Evolutionary conservation across 2,113 vertebrate genomes (phyloP), one percentile per base, ranked within the genome.

Genomic region (Protobothrops mucrosquamatus): DNA sequence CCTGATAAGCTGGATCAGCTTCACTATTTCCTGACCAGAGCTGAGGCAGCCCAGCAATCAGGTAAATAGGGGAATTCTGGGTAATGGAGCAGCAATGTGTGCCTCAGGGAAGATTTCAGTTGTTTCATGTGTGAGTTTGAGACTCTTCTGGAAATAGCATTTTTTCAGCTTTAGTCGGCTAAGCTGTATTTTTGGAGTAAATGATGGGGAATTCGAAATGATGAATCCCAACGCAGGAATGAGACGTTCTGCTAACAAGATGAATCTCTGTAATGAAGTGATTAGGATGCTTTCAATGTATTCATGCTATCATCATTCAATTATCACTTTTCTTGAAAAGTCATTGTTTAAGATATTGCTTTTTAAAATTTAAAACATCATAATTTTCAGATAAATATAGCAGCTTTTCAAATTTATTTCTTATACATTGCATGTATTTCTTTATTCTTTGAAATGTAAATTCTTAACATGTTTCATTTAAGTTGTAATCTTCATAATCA

Each of bases 1-100:
- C 97, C 97, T 39, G 97, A 98, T 95, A 98, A 98, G 96, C 98
- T 99, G 98, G 98, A 98, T 98, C 97, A 97, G 96, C 97, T 98
- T 97, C 98, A 97, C 97, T 95, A 97, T 97, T 98, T 98, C 98
- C 98, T 99, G 97, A 98, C 98, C 97, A 97, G 97, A 96, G 98
- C 96, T 57, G 98, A 98, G 97, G 94, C 94, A 91, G 98, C 98
- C 1, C 98, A 96, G 91, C 94, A 94, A 97, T 97, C 98, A 98
- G 98, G 98, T 99, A 97, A 95, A 96, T 86, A 91, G 91, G 94
- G 95, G 97, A 94, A 95, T 94, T 94, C 91, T 93, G 93, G 96
- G 96, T 92, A 97, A 94, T 92, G 2, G 39, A 95, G 95, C 97
- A 95, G 97, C 96, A 93, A 95, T 54, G 1, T 96, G 81, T 55